Conservation (phyloP, 2,888 invertebrate genomes). For the Oxystoma pomonae region DNA sequence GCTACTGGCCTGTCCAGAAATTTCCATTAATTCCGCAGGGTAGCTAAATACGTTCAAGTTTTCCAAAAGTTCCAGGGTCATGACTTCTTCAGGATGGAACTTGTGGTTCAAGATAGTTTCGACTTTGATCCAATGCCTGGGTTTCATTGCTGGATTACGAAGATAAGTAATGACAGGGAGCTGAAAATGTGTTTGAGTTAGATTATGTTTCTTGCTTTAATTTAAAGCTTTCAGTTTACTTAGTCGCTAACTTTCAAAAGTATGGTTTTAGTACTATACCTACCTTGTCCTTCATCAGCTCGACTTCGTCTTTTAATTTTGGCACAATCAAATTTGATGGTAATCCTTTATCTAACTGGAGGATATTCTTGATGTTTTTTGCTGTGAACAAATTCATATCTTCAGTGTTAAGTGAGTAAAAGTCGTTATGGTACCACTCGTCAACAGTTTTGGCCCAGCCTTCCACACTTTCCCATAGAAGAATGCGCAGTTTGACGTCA, state of each 20-base stretch:
- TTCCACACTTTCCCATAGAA: constrained; percentile 74
- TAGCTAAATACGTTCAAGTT: constrained; percentile 71
- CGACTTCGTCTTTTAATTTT: constrained; percentile 70
- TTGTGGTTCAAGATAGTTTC: constrained; percentile 70
- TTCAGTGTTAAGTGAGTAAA: constrained; percentile 65
- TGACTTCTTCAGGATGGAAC: constrained; percentile 62
- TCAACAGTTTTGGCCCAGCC: constrained; percentile 67
- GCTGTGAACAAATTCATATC: constrained; percentile 63
- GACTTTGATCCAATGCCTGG: constrained; percentile 81
- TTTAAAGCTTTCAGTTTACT: constrained; percentile 7
- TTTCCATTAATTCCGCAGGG: constrained; percentile 72
- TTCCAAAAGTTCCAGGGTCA: constrained; percentile 66
- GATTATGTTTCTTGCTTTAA: neutral
- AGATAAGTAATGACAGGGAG: constrained; percentile 75
- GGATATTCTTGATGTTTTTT: constrained; percentile 67
- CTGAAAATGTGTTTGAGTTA: constrained; percentile 39
- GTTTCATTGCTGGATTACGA: constrained; percentile 72
- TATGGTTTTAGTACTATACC: no score
- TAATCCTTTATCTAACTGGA: constrained; percentile 78
- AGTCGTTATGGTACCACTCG: constrained; percentile 63
- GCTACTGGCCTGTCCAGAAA: constrained; percentile 84
- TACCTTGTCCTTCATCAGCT: constrained; percentile 74
- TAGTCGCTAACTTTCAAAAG: no score
- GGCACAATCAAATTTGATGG: constrained; percentile 78
- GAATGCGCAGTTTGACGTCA: constrained; percentile 73